Percentiles rank a stretch among this genome's conserved stretches.
These are phyloP conservation scores for Neelides sp. DNA, from an alignment of 1,140 invertebrate species.

Conservation along the genomic window DNA sequence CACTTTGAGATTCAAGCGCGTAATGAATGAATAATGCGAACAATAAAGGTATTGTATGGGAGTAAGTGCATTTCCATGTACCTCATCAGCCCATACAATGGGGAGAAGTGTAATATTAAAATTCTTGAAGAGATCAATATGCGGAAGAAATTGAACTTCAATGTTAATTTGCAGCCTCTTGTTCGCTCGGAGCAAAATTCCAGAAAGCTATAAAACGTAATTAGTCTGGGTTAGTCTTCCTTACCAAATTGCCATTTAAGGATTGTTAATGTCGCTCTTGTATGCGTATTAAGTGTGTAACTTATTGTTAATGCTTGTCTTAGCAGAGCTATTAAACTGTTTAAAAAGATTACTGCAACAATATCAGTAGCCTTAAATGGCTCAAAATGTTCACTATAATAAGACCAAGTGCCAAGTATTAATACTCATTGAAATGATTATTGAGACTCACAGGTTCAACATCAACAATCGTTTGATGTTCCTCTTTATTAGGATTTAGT, in stretches of 20 bases:
- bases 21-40: too few relatives aligned
- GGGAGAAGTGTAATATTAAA: constrained; percentile 41
- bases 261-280: too few relatives aligned
- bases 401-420: too few relatives aligned
- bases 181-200: constrained; percentile 38
- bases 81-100: constrained; percentile 44
- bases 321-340: not conserved
- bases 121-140: constrained; percentile 33
- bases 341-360: not conserved
- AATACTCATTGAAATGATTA: too few relatives aligned
- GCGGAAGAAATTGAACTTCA: constrained; percentile 36
- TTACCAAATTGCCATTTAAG: too few relatives aligned
- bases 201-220: constrained; percentile 37
- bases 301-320: not conserved
- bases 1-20: too few relatives aligned
- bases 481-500: constrained; percentile 49
- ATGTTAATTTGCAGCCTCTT: constrained; percentile 43
- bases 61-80: too few relatives aligned
- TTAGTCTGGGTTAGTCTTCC: too few relatives aligned
- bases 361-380: too few relatives aligned
- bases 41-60: too few relatives aligned
- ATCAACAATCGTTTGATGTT: constrained; percentile 59
- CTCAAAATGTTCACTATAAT: too few relatives aligned
- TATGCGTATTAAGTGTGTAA: too few relatives aligned
- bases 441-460: constrained; percentile 53